These are phyloP conservation scores for Tridacna crocea DNA, from an alignment of 2,888 invertebrate species.

Conservation along the genomic window DNA sequence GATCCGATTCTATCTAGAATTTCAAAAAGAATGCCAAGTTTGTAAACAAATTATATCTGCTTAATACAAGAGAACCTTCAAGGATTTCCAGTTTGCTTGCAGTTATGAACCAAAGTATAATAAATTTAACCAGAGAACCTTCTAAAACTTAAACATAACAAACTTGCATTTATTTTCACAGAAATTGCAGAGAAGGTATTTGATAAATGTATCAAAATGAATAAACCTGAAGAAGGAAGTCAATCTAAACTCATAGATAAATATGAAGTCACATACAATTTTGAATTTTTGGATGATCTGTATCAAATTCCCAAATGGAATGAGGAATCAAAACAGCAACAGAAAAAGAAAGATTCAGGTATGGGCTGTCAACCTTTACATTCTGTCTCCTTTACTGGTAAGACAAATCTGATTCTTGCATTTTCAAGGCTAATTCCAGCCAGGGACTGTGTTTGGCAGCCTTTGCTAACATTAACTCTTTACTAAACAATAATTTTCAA, in stretches of 20 bases:
- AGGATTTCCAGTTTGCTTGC: background rate
- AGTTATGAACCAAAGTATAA: background rate
- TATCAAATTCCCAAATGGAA: constrained; percentile 81
- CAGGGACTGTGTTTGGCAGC: too few relatives aligned
- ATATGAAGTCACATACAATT: constrained; percentile 82
- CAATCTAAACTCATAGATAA: constrained; percentile 70
- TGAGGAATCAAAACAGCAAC: constrained; percentile 30
- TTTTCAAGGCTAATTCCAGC: too few relatives aligned
- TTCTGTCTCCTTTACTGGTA: too few relatives aligned
- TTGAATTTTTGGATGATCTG: constrained; percentile 85
- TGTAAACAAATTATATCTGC: too few relatives aligned
- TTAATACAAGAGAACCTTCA: background rate
- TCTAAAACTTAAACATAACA: too few relatives aligned
- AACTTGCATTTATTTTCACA: constrained; percentile 47
- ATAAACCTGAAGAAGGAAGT: constrained; percentile 59
- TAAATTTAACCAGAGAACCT: too few relatives aligned
- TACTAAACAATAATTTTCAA: too few relatives aligned
- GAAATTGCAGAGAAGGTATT: constrained; percentile 83
- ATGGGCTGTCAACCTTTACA: background rate
- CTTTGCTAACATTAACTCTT: too few relatives aligned
- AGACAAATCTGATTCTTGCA: too few relatives aligned
- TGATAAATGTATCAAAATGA: constrained; percentile 78
- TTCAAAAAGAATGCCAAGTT: too few relatives aligned
- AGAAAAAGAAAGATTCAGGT: constrained; percentile 25
- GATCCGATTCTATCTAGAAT: too few relatives aligned